Conservation (phyloP, 2,113 vertebrate species). For the Amazona guildingii region DNA sequence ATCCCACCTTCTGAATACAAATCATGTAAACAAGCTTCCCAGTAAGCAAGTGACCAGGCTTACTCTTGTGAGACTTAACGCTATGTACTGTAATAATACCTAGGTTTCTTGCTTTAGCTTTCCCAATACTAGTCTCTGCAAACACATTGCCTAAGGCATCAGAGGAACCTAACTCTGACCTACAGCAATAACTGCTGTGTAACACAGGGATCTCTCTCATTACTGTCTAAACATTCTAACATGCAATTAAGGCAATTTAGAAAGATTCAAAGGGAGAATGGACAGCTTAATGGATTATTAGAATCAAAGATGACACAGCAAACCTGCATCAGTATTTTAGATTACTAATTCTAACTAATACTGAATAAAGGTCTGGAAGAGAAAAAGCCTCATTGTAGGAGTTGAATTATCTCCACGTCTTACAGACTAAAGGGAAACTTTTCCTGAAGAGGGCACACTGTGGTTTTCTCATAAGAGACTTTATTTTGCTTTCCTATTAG, state of each 20-base stretch:
- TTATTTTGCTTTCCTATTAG: not conserved
- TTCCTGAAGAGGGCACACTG: not conserved
- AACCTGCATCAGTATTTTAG: not conserved
- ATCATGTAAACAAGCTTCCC: not conserved
- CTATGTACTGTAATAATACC: not conserved
- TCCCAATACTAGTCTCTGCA: not conserved
- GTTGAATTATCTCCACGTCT: not conserved
- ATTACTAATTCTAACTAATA: not conserved
- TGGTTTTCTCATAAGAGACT: not conserved
- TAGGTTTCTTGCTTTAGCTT: not conserved
- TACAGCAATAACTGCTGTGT: not conserved
- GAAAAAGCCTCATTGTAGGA: not conserved
- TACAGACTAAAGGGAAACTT: not conserved
- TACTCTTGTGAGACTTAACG: not conserved
- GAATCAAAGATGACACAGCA: not conserved
- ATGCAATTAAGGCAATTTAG: not conserved
- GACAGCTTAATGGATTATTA: not conserved
- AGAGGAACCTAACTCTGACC: not conserved
- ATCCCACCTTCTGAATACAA: fast-evolving
- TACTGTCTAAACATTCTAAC: not conserved
- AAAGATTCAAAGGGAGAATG: not conserved
- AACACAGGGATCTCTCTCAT: not conserved
- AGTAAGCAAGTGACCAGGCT: not conserved
- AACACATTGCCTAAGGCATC: not conserved
- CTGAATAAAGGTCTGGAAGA: not conserved